Evolutionary conservation across 2,797 vertebrate genomes (phyloP).

Genomic region (Acipenser ruthenus): DNA sequence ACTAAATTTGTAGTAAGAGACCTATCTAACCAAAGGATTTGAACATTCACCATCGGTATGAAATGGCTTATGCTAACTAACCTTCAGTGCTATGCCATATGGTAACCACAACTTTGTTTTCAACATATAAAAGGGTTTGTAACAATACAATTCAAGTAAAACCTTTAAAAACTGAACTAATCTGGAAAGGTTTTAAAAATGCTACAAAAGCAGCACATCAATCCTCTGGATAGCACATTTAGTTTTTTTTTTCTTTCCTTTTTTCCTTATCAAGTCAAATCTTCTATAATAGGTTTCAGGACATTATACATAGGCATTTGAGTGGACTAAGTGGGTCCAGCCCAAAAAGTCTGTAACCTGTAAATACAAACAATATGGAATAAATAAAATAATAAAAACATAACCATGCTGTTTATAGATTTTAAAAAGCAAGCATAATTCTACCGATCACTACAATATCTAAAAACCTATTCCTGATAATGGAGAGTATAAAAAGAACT

Average conservation of each 20-base stretch:
- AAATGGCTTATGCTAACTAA: constrained; percentile 42
- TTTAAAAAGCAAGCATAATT: constrained; percentile 37
- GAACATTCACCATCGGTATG: constrained; percentile 47
- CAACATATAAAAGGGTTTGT: constrained; percentile 45
- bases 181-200: constrained; percentile 41
- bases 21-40: constrained; percentile 30
- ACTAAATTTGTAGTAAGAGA: constrained; percentile 21
- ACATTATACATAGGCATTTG: constrained; percentile 35
- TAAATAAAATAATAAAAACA: constrained; percentile 28
- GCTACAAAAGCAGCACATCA: constrained; percentile 57
- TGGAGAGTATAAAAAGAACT: constrained; percentile 31
- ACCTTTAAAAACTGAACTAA: constrained; percentile 37
- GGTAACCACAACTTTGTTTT: constrained; percentile 57
- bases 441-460: constrained; percentile 36
- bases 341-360: constrained; percentile 67
- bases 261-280: constrained; percentile 36
- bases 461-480: constrained; percentile 44
- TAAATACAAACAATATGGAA: constrained; percentile 54
- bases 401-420: constrained; percentile 45
- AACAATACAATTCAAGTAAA: constrained; percentile 62
- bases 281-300: constrained; percentile 41
- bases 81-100: constrained; percentile 41
- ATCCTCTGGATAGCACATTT: constrained; percentile 33
- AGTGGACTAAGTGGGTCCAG: constrained; percentile 64
- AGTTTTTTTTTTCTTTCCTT: constrained; percentile 40